phyloP scores from a whole-genome alignment of 2,113 vertebrate genomes.

The Crotalus helleri region DNA sequence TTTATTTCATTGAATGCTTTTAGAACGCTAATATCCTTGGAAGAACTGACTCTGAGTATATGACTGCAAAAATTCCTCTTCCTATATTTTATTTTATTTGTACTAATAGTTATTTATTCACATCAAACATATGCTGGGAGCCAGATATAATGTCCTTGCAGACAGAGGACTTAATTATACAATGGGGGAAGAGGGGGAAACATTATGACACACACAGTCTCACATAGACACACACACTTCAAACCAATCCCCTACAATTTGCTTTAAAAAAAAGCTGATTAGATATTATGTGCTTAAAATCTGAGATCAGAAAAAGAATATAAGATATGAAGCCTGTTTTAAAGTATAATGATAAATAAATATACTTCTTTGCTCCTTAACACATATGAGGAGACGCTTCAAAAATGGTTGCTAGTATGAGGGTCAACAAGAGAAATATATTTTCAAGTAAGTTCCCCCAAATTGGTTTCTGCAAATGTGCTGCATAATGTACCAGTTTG shows the following conservation, averaged over 20 bases:
- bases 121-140: slow-evolving; percentile 24
- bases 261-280: not conserved
- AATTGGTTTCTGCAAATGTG: not conserved
- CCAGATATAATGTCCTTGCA: slow-evolving; percentile 3
- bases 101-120: slow-evolving; percentile 24
- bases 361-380: not conserved
- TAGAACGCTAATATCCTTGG: slow-evolving; percentile 19
- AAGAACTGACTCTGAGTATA: slow-evolving; percentile 21
- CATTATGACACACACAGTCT: not conserved
- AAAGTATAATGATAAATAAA: not conserved
- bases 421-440: not conserved
- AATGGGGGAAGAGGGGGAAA: not conserved
- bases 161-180: not conserved
- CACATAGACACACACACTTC: not conserved
- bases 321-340: not conserved
- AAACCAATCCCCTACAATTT: not conserved
- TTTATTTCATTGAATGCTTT: slow-evolving; percentile 39
- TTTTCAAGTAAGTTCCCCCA: not conserved
- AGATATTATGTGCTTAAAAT: not conserved
- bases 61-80: slow-evolving; percentile 10
- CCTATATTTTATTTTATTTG: not conserved
- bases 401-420: not conserved
- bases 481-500: not conserved
- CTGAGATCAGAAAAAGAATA: not conserved
- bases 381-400: not conserved